phyloP scores from a whole-genome alignment of 2,113 vertebrate species.

The Vanacampus margaritifer region DNA sequence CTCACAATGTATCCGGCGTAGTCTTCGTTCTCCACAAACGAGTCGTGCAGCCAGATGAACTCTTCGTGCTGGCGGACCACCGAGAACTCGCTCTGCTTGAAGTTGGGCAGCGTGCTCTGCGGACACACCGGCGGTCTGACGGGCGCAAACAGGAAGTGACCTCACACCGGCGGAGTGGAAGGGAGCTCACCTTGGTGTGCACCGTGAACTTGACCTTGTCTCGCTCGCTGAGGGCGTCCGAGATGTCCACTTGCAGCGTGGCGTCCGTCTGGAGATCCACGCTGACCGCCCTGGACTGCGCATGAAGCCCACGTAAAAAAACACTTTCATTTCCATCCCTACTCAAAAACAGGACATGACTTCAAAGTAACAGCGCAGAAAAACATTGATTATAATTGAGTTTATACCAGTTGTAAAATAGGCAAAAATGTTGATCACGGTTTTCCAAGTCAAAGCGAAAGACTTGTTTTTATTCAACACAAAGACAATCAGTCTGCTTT shows the following conservation, averaged over 20 bases:
- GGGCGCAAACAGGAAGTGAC: neutral
- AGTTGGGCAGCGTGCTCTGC: slow-evolving; percentile 96
- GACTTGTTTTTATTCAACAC: too few relatives aligned
- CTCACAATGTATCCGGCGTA: slow-evolving; percentile 96
- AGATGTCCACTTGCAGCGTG: slow-evolving; percentile 97
- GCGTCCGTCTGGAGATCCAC: slow-evolving; percentile 96
- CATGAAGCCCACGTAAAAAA: neutral
- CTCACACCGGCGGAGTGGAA: neutral
- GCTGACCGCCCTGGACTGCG: slow-evolving; percentile 89
- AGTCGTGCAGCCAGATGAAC: slow-evolving; percentile 99
- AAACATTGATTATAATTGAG: too few relatives aligned
- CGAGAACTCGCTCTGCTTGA: slow-evolving; percentile 98
- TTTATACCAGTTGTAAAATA: too few relatives aligned
- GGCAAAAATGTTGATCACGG: too few relatives aligned
- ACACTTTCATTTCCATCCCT: neutral
- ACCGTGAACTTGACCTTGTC: slow-evolving; percentile 99
- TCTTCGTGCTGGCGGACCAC: slow-evolving; percentile 98
- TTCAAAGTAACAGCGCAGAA: too few relatives aligned
- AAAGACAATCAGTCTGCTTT: too few relatives aligned
- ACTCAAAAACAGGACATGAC: too few relatives aligned
- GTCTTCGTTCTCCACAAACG: slow-evolving; percentile 97
- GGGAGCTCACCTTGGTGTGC: slow-evolving; percentile 87
- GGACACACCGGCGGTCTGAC: neutral
- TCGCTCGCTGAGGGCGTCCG: slow-evolving; percentile 94
- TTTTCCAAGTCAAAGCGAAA: too few relatives aligned